Evolutionary conservation across 2,797 vertebrate species (phyloP).

Genomic region (Bradypus variegatus): DNA sequence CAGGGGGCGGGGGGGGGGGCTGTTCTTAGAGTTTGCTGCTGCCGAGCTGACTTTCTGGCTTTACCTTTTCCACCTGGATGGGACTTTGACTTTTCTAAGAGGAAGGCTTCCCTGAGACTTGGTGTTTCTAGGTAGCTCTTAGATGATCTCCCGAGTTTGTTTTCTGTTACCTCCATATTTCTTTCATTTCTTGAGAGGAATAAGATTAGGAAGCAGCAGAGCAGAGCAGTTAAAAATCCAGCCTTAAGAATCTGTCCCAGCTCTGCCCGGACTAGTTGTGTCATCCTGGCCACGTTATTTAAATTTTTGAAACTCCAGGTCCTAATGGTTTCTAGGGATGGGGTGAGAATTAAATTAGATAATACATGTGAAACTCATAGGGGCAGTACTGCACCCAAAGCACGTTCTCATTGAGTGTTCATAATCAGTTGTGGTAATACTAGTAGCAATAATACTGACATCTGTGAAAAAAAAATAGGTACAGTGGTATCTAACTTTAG

Average conservation of each 20-base stretch:
- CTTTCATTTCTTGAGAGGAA: slow-evolving; percentile 21
- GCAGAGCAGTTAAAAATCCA: neutral
- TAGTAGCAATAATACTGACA: neutral
- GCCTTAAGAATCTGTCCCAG: neutral
- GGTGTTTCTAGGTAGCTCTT: slow-evolving; percentile 4
- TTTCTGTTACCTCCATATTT: neutral
- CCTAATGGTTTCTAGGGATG: neutral
- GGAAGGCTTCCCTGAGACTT: neutral
- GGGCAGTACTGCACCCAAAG: neutral
- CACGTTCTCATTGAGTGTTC: neutral
- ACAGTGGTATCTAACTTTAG: neutral
- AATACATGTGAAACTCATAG: neutral
- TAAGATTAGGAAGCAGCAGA: neutral
- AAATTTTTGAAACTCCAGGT: neutral
- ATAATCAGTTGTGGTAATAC: neutral
- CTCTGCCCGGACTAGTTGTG: neutral
- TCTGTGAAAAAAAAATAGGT: neutral
- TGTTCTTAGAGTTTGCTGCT: neutral
- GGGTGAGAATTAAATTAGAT: neutral
- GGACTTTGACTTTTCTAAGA: neutral
- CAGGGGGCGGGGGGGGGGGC: neutral
- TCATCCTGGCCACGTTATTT: neutral
- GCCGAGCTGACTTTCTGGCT: neutral
- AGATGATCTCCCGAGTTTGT: neutral
- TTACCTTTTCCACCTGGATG: neutral